Percentiles rank a stretch among this genome's conserved stretches.
phyloP scores from a whole-genome alignment of 92 coral and sea anemone genomes.

The Heteractis magnifica region DNA sequence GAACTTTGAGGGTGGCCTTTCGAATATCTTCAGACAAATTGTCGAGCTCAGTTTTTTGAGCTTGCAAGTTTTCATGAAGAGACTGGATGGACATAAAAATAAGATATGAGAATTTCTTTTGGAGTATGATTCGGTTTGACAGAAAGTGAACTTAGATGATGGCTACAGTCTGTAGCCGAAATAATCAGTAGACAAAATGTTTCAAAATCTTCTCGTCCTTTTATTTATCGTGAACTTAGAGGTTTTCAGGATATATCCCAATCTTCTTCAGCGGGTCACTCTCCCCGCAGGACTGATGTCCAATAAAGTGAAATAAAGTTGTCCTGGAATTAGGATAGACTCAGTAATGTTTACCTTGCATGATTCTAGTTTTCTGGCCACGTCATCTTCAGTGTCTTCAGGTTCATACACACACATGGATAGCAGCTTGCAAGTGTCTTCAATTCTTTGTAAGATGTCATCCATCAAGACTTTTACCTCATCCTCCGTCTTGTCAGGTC shows the following conservation, averaged over 20 bases:
- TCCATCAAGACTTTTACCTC: constrained; percentile 75
- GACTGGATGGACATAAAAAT: constrained; percentile 29
- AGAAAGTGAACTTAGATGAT: too few relatives aligned
- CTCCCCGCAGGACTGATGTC: too few relatives aligned
- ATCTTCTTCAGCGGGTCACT: too few relatives aligned
- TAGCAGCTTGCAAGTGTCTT: constrained; percentile 67
- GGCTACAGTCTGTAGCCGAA: too few relatives aligned
- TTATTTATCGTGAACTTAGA: too few relatives aligned
- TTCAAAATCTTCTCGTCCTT: too few relatives aligned
- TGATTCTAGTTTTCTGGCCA: constrained; percentile 72
- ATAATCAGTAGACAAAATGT: too few relatives aligned
- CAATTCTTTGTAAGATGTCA: constrained; percentile 72
- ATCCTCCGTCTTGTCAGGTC: constrained; percentile 63
- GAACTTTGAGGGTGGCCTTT: constrained; percentile 36
- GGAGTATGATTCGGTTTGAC: background rate
- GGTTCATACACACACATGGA: constrained; percentile 75
- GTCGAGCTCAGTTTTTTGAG: constrained; percentile 62
- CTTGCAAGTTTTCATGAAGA: constrained; percentile 55
- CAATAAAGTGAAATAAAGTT: too few relatives aligned
- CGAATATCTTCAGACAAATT: constrained; percentile 67
- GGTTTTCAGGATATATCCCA: too few relatives aligned
- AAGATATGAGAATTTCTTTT: background rate
- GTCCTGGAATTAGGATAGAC: too few relatives aligned
- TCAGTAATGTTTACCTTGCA: constrained; percentile 55
- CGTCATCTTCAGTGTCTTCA: constrained; percentile 80